Percentiles rank a stretch among this genome's conserved stretches.
Conservation (phyloP, 1,140 invertebrate genomes). For the Drosophila tropicalis region DNA sequence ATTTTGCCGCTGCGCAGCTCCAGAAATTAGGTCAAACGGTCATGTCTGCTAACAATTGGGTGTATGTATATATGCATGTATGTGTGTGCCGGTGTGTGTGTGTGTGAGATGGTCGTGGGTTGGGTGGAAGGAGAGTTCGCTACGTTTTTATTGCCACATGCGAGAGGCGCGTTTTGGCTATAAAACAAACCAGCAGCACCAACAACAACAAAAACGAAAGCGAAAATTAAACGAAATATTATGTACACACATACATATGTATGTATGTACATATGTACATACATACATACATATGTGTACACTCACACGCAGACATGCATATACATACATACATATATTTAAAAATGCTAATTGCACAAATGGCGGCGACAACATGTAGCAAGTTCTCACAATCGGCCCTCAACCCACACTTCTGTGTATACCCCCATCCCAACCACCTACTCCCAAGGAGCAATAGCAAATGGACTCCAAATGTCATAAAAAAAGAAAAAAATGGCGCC, state of each 20-base stretch:
- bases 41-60: slow-evolving; percentile 65
- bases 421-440: background rate
- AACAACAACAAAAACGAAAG: slow-evolving; percentile 45
- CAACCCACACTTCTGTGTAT: background rate
- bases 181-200: slow-evolving; percentile 51
- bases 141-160: slow-evolving; percentile 68
- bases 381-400: background rate
- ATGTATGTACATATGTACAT: slow-evolving; percentile 9
- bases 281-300: background rate
- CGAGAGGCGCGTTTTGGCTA: slow-evolving; percentile 62
- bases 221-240: slow-evolving; percentile 43
- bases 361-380: slow-evolving; percentile 40
- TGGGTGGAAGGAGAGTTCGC: slow-evolving; percentile 17
- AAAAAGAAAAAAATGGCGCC: slow-evolving; percentile 19
- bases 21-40: slow-evolving; percentile 78
- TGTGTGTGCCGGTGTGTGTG: slow-evolving; percentile 37
- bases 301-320: too few species aligned
- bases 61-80: slow-evolving; percentile 31
- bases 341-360: slow-evolving; percentile 70
- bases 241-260: slow-evolving; percentile 13
- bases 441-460: slow-evolving; percentile 33
- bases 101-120: slow-evolving; percentile 22
- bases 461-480: slow-evolving; percentile 42
- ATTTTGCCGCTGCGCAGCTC: slow-evolving; percentile 50
- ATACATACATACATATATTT: slow-evolving; percentile 39